Percentiles rank a stretch among this genome's conserved stretches.
Evolutionary conservation across 2,113 vertebrate genomes (phyloP).

Genomic region (Ardeotis arabs): DNA sequence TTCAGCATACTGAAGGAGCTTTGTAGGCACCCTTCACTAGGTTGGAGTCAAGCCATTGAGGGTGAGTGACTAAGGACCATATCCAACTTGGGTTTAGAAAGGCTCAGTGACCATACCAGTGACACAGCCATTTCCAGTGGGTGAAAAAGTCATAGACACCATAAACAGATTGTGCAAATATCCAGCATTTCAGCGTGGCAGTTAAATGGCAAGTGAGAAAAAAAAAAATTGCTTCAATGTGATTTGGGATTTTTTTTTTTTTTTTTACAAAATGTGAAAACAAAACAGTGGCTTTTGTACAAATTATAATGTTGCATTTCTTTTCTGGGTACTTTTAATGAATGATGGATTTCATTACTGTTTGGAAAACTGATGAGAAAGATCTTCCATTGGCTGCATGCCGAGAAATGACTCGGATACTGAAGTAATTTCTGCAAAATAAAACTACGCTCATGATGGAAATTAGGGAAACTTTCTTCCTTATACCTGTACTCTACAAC

Average conservation of each 20-base stretch:
- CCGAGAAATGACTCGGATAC: neutral
- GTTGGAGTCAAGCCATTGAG: neutral
- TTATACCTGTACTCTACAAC: neutral
- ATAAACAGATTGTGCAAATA: neutral
- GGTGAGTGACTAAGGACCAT: neutral
- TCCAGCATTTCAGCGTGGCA: neutral
- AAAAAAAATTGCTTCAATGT: neutral
- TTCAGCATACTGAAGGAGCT: neutral
- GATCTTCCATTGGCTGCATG: neutral
- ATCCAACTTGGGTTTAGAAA: neutral
- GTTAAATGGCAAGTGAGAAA: neutral
- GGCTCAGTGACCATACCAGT: accelerated
- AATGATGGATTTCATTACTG: neutral
- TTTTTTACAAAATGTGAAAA: neutral
- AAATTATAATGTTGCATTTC: neutral
- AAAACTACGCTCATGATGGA: neutral
- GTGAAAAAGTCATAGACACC: neutral
- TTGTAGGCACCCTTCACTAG: neutral
- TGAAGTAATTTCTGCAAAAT: neutral
- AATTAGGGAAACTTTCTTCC: neutral
- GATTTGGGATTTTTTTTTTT: neutral
- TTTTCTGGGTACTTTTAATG: neutral
- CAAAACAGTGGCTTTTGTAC: neutral
- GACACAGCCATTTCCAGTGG: neutral
- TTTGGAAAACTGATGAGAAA: neutral